Percentiles rank a stretch among this genome's conserved stretches.
phyloP scores from a whole-genome alignment of 2,888 invertebrate species.

The Esperia sulphurella region DNA sequence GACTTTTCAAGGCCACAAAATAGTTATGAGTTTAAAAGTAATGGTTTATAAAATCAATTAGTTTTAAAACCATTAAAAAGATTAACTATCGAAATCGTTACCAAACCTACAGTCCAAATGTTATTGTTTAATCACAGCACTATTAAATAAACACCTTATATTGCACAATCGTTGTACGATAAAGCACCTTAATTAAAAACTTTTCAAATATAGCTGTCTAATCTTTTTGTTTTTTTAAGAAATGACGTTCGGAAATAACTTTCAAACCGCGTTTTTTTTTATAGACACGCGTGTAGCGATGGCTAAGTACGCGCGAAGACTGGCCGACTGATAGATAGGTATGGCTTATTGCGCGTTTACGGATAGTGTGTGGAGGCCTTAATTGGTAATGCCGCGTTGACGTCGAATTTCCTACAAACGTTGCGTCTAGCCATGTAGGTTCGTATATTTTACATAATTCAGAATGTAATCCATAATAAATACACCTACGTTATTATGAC shows the following conservation, averaged over 20 bases:
- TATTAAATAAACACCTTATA: neutral
- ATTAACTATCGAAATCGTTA: neutral
- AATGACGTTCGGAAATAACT: neutral
- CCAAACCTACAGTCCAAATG: neutral
- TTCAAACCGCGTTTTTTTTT: conserved; percentile 9
- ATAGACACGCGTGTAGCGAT: conserved; percentile 38
- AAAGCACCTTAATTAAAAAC: neutral
- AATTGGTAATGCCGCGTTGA: conserved; percentile 35
- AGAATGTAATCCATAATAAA: neutral
- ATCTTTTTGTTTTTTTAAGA: neutral
- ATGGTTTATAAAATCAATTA: too few relatives aligned
- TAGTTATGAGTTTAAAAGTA: neutral
- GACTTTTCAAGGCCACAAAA: neutral
- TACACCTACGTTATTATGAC: too few relatives aligned
- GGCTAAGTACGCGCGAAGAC: conserved; percentile 49
- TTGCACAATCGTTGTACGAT: neutral
- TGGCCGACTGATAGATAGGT: conserved; percentile 26
- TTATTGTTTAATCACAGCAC: conserved; percentile 1
- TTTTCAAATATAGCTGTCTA: neutral
- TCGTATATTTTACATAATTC: conserved; percentile 11
- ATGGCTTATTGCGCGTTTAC: neutral
- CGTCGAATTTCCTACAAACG: conserved; percentile 17
- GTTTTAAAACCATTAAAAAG: too few relatives aligned
- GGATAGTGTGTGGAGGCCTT: conserved; percentile 30
- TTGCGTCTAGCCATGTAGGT: conserved; percentile 19